Evolutionary conservation across 2,888 invertebrate genomes (phyloP), one percentile per base, ranked within the genome.

Genomic region (Diaphora mendica): DNA sequence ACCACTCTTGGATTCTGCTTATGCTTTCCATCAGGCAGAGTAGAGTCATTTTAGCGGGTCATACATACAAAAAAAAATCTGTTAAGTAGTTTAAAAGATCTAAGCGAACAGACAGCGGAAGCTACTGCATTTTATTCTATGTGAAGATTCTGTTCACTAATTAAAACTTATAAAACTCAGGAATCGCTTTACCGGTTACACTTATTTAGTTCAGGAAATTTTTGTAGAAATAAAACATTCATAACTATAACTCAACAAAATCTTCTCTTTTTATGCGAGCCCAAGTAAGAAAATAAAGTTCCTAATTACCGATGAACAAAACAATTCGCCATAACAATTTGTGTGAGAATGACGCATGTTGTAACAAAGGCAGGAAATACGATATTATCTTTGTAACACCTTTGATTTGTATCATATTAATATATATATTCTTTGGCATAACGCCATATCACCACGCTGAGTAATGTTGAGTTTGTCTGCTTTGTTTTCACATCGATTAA

Each of bases 301-400:
- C 20, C 74, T 68, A 2, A 71, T 75, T 75, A 80, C 79, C 75
- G 81, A 79, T 73, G 77, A 66, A 64, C 72, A 71, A 62, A 69
- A 83, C 83, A 78, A 80, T 81, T 83, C 75, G 70, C 79, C 75
- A 73, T 71, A 78, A 83, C 78, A 83, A 83, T 79, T 71, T 71
- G 72, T 70, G 70, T 35, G 76, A 74, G 66, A 74, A 64, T 73
- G 77, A 77, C 74, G 74, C 79, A 74, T 74, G 75, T 51, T 26
- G 65, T 66, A 75, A 83, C 83, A 83, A 83, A 80, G 84, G 78
- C 83, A 83, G 83, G 83, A 83, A 82, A 76, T 76, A 64, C 62
- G 71, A 70, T 70, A 80, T 82, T 80, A 82, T 73, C 76, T 79
- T 33, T 64, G 51, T 64, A 72, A 75, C 70, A 68, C 66, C 69